Evolutionary conservation across 2,113 vertebrate species (phyloP), one percentile per base, ranked within the genome.

Genomic region (Salvelinus fontinalis): DNA sequence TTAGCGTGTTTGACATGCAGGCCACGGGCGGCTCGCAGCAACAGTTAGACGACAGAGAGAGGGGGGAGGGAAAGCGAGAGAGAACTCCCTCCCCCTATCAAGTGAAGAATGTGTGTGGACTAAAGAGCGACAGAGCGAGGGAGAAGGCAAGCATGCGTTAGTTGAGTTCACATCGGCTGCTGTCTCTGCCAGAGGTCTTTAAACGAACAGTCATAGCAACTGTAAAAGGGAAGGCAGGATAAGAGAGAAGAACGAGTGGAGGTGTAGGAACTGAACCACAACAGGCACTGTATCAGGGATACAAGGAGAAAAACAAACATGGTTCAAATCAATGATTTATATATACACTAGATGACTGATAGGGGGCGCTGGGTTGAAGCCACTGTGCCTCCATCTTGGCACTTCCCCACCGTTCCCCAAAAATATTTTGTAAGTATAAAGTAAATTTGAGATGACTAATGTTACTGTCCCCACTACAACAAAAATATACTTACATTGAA

Each of bases 1-100:
- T 94, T 93, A 93, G 88, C 93, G 92, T 95, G 92, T 92, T 94
- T 94, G 92, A 94, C 94, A 90, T 94, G 92, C 92, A 91, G 89
- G 81, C 89, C 91, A 92, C 91, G 90, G 78, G 85, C 83, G 74
- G 80, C 87, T 83, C 79, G 75, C 82, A 75, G 91, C 90, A 92
- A 89, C 91, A 90, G 87, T 86, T 83, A 66, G 67, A 44, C 20
- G 44, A 77, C 34, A 44, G 39, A 11, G 39, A 44, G 39, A 2
- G 39, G 76, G 57, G 82, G 76, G 66, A 31, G 74, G 70, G 18
- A 31, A 57, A 60, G 57, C 18, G 57, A 51, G 54, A 71, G 70
- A 11, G 4, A 44, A 57, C 6, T 68, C 59, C 73, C 3, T 68
- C 49, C 59, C 44, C 74, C 73, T 74, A 74, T 72, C 71, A 74